Percentiles rank a stretch among this genome's conserved stretches.
These are phyloP conservation scores for Carassius gibelio DNA, from an alignment of 2,113 vertebrate genomes.

Conservation along the genomic window DNA sequence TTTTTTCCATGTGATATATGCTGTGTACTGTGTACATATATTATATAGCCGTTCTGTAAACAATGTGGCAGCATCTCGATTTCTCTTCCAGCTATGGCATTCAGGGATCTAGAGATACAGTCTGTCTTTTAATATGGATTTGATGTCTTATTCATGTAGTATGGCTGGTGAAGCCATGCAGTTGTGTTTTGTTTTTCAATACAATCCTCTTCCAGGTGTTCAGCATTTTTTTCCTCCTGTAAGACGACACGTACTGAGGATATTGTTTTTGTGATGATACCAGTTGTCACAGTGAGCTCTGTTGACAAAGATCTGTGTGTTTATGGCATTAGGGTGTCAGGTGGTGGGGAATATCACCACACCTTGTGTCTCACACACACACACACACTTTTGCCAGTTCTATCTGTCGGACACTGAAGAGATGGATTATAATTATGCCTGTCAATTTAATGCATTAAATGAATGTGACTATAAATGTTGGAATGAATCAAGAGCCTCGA, in stretches of 20 bases:
- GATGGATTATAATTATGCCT: background rate
- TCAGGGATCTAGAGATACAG: background rate
- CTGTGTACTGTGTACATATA: background rate
- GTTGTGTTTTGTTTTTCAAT: background rate
- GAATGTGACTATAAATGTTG: background rate
- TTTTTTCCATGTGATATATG: background rate
- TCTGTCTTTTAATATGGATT: conserved; percentile 51
- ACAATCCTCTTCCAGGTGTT: conserved; percentile 18
- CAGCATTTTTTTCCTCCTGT: background rate
- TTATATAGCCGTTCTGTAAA: conserved; percentile 1
- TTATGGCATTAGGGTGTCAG: conserved; percentile 20
- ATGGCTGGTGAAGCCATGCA: conserved; percentile 39
- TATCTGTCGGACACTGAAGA: background rate
- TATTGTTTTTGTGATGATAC: conserved; percentile 9
- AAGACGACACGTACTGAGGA: background rate
- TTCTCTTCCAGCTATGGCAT: background rate
- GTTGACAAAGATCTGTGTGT: conserved; percentile 28
- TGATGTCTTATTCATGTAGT: conserved; percentile 55
- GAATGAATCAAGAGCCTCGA: background rate
- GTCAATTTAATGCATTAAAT: background rate
- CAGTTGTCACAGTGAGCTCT: conserved; percentile 23
- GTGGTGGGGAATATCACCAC: background rate
- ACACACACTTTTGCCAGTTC: background rate
- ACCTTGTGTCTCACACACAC: background rate
- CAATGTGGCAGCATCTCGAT: background rate